Conservation (phyloP, 2,797 vertebrate species). For the Adelosebastes latens region DNA sequence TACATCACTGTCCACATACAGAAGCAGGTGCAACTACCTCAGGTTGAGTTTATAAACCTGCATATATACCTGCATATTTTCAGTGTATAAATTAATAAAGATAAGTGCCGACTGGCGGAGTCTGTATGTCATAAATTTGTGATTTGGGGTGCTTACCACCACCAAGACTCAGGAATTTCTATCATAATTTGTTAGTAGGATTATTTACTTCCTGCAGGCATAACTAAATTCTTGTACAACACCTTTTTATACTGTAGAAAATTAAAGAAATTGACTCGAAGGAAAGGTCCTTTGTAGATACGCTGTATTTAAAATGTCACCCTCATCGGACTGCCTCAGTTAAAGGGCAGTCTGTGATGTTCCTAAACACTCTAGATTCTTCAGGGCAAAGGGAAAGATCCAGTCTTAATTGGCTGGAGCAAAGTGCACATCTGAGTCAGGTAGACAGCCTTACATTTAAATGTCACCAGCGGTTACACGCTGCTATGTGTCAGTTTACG, state of each 20-base stretch:
- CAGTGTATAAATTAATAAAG: neutral
- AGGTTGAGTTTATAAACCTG: neutral
- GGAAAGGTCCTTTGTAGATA: conserved; percentile 43
- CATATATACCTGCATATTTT: neutral
- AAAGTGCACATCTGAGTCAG: conserved; percentile 57
- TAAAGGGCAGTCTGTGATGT: conserved; percentile 69
- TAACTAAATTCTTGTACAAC: neutral
- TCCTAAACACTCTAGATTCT: conserved; percentile 64
- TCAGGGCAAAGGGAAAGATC: conserved; percentile 35
- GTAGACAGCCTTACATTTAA: conserved; percentile 69
- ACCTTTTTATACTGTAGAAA: conserved; percentile 3
- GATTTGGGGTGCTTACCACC: neutral
- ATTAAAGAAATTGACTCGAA: conserved; percentile 24
- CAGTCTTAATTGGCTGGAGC: conserved; percentile 69
- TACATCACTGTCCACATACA: neutral
- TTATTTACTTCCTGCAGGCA: neutral
- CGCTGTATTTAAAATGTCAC: conserved; percentile 72
- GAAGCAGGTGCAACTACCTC: neutral
- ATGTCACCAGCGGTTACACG: conserved; percentile 72
- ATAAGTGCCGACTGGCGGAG: neutral
- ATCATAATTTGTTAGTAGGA: neutral
- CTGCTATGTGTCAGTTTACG: conserved; percentile 49
- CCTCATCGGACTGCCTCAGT: conserved; percentile 17
- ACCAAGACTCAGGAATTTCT: neutral
- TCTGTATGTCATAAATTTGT: neutral